phyloP scores from a whole-genome alignment of 1,140 invertebrate species.

The Caenorhabditis briggsae region DNA sequence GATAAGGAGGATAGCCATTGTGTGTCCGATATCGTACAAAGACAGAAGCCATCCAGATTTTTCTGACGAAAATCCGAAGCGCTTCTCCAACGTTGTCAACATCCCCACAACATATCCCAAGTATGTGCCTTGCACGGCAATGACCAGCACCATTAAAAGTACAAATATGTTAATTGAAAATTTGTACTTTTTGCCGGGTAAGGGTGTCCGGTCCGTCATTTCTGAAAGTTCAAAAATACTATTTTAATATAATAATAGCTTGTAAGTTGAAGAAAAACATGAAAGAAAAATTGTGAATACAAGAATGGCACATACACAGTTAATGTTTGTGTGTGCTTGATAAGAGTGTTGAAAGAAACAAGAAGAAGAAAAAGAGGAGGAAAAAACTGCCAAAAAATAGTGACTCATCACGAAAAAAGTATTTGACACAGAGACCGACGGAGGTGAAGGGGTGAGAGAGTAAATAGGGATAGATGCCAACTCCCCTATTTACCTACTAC shows the following conservation, averaged over 20 bases:
- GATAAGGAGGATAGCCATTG: conserved; percentile 59
- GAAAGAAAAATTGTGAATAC: conserved; percentile 24
- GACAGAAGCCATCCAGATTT: conserved; percentile 56
- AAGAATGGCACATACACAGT: conserved; percentile 1
- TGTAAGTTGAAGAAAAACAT: neutral
- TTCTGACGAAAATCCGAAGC: conserved; percentile 54
- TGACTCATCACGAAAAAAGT: conserved; percentile 44
- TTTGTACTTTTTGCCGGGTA: conserved; percentile 39
- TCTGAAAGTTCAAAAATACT: neutral
- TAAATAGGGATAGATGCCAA: conserved; percentile 43
- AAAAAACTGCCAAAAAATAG: conserved; percentile 7
- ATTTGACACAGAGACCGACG: conserved; percentile 29
- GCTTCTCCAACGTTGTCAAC: conserved; percentile 59
- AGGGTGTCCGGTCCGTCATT: conserved; percentile 29
- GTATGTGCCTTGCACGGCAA: conserved; percentile 61
- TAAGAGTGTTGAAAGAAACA: conserved; percentile 28
- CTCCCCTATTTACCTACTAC: conserved; percentile 7
- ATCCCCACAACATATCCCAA: conserved; percentile 64
- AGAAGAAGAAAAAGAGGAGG: conserved; percentile 17
- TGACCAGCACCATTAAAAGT: conserved; percentile 56
- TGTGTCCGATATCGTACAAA: conserved; percentile 64
- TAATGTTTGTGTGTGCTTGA: conserved; percentile 33
- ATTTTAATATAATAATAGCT: neutral
- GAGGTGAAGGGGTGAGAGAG: conserved; percentile 7
- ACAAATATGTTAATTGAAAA: conserved; percentile 54